Evolutionary conservation across 2,797 vertebrate species (phyloP).

Genomic region (Anguilla anguilla): DNA sequence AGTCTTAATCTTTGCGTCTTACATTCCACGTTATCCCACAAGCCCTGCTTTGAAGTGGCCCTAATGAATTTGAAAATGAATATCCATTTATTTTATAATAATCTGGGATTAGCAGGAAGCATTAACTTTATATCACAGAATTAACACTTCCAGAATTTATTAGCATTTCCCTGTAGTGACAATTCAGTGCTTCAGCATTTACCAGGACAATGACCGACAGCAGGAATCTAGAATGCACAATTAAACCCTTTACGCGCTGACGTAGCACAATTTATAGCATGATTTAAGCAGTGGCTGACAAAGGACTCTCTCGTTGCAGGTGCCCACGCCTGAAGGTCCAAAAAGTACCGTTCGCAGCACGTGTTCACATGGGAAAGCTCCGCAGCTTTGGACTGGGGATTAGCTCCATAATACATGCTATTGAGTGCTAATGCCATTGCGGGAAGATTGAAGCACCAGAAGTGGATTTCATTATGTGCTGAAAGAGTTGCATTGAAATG

Average conservation of each 20-base stretch:
- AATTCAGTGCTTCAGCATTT: background rate
- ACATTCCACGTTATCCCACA: slow-evolving; percentile 6
- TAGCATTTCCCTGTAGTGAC: background rate
- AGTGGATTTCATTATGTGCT: background rate
- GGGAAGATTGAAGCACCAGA: background rate
- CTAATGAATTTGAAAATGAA: slow-evolving; percentile 3
- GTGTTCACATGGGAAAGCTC: slow-evolving; percentile 14
- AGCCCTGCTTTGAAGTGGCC: slow-evolving; percentile 20
- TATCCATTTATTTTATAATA: slow-evolving; percentile 16
- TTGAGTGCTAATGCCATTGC: background rate
- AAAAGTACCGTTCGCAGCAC: background rate
- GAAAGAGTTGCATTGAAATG: background rate
- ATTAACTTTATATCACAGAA: slow-evolving; percentile 4
- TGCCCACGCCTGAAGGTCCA: background rate
- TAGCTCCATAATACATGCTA: background rate
- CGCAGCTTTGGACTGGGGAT: background rate
- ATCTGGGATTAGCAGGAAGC: slow-evolving; percentile 15
- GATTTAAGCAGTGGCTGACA: slow-evolving; percentile 27
- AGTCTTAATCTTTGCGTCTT: slow-evolving; percentile 1
- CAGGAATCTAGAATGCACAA: slow-evolving; percentile 1
- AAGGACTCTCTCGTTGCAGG: slow-evolving; percentile 22
- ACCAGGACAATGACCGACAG: background rate
- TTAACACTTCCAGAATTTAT: background rate
- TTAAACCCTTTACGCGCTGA: slow-evolving; percentile 29
- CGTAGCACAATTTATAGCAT: background rate